phyloP scores from a whole-genome alignment of 2,113 vertebrate genomes.

The Chroicocephalus ridibundus region DNA sequence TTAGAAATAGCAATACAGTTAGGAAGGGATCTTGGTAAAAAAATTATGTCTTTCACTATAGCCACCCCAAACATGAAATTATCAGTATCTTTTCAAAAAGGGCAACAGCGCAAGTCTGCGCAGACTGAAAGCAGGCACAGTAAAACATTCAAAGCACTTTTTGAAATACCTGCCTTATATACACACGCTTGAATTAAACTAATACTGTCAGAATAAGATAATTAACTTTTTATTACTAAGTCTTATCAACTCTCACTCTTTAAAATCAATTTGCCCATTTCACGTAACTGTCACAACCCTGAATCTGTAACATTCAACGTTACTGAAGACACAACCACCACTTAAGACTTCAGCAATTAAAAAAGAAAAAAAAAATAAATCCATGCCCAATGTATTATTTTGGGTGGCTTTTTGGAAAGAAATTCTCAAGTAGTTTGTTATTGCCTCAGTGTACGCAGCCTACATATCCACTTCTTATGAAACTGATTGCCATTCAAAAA shows the following conservation, averaged over 20 bases:
- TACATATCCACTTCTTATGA: background rate
- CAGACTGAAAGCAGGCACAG: background rate
- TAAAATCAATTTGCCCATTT: background rate
- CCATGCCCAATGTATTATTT: background rate
- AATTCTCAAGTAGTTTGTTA: background rate
- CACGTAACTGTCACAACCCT: accelerated
- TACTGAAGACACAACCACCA: background rate
- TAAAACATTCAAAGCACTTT: background rate
- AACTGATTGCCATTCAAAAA: background rate
- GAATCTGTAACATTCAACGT: background rate
- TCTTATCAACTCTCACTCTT: background rate
- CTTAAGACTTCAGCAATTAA: background rate
- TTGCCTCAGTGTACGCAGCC: background rate
- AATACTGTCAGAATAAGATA: background rate
- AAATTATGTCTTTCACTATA: background rate
- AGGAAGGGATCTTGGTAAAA: background rate
- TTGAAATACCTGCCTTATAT: background rate
- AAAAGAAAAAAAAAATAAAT: background rate
- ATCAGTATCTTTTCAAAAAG: background rate
- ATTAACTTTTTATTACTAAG: background rate
- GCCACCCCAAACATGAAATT: background rate
- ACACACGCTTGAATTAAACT: background rate
- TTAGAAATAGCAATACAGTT: background rate
- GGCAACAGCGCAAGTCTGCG: background rate
- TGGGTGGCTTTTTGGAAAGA: background rate